Conservation (phyloP, 2,797 vertebrate species). For the Sciurus vulgaris region DNA sequence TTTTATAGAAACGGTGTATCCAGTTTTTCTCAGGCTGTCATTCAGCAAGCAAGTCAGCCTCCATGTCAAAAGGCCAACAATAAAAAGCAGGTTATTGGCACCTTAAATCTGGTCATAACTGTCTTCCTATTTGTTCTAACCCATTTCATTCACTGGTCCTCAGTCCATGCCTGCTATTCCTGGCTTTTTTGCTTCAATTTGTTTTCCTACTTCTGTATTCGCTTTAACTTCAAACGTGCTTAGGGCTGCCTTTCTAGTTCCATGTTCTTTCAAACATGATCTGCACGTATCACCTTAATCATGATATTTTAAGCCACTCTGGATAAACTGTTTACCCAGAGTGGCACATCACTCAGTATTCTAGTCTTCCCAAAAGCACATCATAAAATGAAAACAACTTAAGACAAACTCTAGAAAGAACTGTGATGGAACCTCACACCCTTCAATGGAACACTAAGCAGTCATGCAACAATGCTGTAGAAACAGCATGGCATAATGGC, state of each 20-base stretch:
- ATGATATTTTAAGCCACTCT: neutral
- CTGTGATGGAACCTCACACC: neutral
- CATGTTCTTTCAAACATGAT: neutral
- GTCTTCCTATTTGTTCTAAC: neutral
- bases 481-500: neutral
- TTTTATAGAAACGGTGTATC: neutral
- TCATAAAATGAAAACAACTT: slow-evolving; percentile 42
- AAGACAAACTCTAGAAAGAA: neutral
- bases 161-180: neutral
- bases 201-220: neutral
- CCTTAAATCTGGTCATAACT: neutral
- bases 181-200: slow-evolving; percentile 3
- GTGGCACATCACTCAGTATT: neutral
- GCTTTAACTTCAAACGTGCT: slow-evolving; percentile 7
- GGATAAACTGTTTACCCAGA: neutral
- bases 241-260: neutral
- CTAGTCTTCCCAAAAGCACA: slow-evolving; percentile 32
- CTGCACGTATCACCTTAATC: neutral
- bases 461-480: neutral
- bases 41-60: neutral
- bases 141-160: neutral
- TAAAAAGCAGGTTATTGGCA: neutral
- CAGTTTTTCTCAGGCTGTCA: neutral
- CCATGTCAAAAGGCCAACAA: slow-evolving; percentile 16
- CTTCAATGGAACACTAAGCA: neutral